Evolutionary conservation across 2,797 vertebrate genomes (phyloP).

Genomic region (Macrochelys suwanniensis): DNA sequence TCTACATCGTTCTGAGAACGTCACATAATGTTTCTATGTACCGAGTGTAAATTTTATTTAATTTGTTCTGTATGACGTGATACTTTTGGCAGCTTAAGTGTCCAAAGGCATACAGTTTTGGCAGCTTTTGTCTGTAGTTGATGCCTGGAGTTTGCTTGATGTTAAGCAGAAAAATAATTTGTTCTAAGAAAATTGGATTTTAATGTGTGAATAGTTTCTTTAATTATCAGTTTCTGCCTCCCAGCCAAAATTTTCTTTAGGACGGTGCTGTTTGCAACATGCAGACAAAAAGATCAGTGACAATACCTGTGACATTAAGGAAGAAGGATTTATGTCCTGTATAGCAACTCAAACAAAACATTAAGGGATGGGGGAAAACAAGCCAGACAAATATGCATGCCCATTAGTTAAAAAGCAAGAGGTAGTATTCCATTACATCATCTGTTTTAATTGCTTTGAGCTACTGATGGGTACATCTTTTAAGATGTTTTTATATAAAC

Average conservation of each 20-base stretch:
- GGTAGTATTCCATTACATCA: background rate
- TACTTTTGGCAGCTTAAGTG: conserved; percentile 1
- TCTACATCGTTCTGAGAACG: conserved; percentile 58
- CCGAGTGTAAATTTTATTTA: conserved; percentile 23
- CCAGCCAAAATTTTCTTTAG: conserved; percentile 29
- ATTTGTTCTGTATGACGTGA: conserved; percentile 2
- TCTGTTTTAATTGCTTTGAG: conserved; percentile 25
- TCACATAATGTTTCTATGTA: conserved; percentile 45
- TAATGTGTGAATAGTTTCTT: conserved; percentile 52
- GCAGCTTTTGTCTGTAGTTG: background rate
- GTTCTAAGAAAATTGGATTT: conserved; percentile 40
- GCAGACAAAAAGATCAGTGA: conserved; percentile 21
- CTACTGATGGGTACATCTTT: background rate
- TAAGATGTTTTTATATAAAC: background rate
- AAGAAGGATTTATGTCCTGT: background rate
- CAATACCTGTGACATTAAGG: background rate
- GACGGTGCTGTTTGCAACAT: background rate
- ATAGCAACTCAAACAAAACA: background rate
- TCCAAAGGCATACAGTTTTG: background rate
- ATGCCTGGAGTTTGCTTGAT: background rate
- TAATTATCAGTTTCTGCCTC: conserved; percentile 41
- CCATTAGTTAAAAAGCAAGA: background rate
- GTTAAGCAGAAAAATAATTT: background rate
- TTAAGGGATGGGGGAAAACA: background rate
- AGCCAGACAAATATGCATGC: background rate